Percentiles rank a stretch among this genome's conserved stretches.
These are phyloP conservation scores for Sylvietta virens DNA, from an alignment of 2,113 vertebrate species.

Conservation along the genomic window DNA sequence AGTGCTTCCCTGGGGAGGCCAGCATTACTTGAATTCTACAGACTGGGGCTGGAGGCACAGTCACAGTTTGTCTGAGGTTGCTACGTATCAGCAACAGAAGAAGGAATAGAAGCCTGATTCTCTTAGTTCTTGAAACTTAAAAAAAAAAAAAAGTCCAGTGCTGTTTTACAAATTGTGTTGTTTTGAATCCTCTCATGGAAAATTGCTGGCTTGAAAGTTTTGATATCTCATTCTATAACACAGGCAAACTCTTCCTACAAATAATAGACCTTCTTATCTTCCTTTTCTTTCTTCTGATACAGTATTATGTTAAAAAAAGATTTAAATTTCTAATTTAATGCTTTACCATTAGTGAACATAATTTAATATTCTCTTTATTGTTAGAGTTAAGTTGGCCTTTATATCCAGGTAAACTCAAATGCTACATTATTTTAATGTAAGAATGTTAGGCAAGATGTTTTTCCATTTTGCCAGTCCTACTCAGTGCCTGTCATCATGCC, in stretches of 20 bases:
- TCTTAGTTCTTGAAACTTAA: not conserved
- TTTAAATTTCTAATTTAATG: not conserved
- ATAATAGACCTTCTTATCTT: not conserved
- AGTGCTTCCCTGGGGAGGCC: not conserved
- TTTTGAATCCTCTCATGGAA: not conserved
- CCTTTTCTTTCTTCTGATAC: not conserved
- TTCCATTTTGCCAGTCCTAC: not conserved
- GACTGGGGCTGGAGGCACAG: not conserved
- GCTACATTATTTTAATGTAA: not conserved
- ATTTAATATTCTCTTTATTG: not conserved
- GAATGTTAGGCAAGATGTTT: not conserved
- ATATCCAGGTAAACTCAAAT: not conserved
- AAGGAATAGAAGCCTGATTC: not conserved
- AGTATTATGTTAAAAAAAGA: not conserved
- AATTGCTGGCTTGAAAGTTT: not conserved
- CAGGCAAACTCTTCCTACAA: not conserved
- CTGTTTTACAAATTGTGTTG: not conserved
- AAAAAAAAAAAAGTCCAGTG: not conserved
- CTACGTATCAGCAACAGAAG: not conserved
- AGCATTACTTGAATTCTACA: not conserved
- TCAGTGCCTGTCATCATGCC: not conserved
- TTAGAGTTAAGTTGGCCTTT: not conserved
- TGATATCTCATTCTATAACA: not conserved
- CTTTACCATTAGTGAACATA: not conserved
- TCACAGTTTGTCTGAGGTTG: not conserved